Percentiles rank a stretch among this genome's conserved stretches.
phyloP scores from a whole-genome alignment of 2,797 vertebrate species.

The Pseudocheirus occidentalis region DNA sequence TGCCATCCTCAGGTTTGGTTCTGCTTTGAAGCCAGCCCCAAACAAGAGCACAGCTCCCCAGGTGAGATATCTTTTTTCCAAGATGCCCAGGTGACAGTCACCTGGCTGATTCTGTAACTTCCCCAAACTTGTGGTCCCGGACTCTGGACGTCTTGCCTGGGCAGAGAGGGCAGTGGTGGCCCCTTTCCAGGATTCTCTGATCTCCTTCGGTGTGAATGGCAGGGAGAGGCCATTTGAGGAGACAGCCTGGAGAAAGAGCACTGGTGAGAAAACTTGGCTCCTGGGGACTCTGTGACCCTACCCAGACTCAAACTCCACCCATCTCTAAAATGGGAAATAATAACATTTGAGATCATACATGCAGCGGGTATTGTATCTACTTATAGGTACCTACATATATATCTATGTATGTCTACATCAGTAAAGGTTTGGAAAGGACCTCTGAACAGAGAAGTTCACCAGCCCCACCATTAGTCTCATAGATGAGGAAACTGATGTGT shows the following conservation, averaged over 20 bases:
- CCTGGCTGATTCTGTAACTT: slow-evolving; percentile 26
- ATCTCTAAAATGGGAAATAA: background rate
- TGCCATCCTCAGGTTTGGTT: background rate
- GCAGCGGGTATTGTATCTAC: background rate
- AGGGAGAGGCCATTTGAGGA: background rate
- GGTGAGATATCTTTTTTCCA: background rate
- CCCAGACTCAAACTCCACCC: background rate
- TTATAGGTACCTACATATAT: too few species aligned
- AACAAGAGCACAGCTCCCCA: background rate
- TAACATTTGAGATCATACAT: background rate
- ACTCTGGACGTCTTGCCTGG: background rate
- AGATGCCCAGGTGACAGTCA: background rate
- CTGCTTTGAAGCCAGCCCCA: background rate
- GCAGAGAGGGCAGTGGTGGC: background rate
- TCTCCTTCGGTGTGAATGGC: slow-evolving; percentile 33
- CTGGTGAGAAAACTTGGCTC: background rate
- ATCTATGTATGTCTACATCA: background rate
- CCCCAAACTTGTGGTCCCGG: slow-evolving; percentile 41
- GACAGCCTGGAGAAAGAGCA: background rate
- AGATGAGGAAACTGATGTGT: background rate
- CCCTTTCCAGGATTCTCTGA: slow-evolving; percentile 13
- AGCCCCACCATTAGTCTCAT: background rate
- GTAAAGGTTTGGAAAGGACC: background rate
- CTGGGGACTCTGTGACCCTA: too few species aligned
- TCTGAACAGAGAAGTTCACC: background rate